Conservation (phyloP, 2,888 invertebrate species). For the Nyleta sp. region DNA sequence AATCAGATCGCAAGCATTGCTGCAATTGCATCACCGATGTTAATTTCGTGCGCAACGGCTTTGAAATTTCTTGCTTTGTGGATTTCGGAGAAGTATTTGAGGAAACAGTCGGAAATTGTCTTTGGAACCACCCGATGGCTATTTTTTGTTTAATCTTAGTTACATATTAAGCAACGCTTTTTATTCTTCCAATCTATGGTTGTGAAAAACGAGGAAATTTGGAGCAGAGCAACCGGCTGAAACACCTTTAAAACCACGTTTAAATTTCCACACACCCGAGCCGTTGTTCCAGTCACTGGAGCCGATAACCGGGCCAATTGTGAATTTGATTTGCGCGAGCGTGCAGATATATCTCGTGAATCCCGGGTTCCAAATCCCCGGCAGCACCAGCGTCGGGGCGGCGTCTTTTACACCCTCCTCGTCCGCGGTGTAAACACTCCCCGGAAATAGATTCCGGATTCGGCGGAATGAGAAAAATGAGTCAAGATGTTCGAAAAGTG, state of each 20-base stretch:
- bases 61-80: neutral
- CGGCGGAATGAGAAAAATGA: slow-evolving; percentile 55
- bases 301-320: slow-evolving; percentile 58
- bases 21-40: slow-evolving; percentile 17
- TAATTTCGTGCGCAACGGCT: too few species aligned
- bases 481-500: slow-evolving; percentile 56
- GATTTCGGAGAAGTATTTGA: too few species aligned
- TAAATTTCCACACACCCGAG: slow-evolving; percentile 24
- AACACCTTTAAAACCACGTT: slow-evolving; percentile 36
- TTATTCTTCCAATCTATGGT: too few species aligned
- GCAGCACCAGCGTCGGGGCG: slow-evolving; percentile 14
- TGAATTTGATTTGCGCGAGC: slow-evolving; percentile 59
- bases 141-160: too few species aligned
- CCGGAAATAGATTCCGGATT: slow-evolving; percentile 61
- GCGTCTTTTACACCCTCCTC: slow-evolving; percentile 57
- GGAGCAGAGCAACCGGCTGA: neutral
- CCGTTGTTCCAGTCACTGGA: slow-evolving; percentile 44
- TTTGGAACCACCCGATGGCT: too few species aligned
- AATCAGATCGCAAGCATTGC: slow-evolving; percentile 30
- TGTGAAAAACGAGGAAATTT: neutral
- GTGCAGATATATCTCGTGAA: slow-evolving; percentile 53
- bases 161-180: too few species aligned
- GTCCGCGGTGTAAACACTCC: slow-evolving; percentile 57
- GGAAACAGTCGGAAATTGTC: too few species aligned
- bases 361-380: slow-evolving; percentile 36